Conservation (phyloP, 2,113 vertebrate genomes). For the Leucosticte australis region DNA sequence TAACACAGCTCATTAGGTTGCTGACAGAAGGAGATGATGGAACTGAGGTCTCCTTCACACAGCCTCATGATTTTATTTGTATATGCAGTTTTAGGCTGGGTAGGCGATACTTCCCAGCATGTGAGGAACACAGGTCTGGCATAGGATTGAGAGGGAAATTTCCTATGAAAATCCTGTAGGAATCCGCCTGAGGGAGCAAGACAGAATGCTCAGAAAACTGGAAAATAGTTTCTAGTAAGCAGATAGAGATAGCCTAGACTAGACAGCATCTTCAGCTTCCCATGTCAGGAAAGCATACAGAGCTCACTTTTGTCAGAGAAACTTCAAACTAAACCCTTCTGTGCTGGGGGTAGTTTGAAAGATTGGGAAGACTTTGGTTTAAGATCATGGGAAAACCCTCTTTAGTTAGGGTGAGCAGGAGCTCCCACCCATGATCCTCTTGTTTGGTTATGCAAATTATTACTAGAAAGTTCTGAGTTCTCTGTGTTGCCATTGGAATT, state of each 20-base stretch:
- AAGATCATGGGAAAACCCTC: too few relatives aligned
- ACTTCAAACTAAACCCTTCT: background rate
- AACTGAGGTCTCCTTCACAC: background rate
- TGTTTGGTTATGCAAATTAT: too few relatives aligned
- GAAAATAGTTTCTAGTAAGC: constrained; percentile 23
- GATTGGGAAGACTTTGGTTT: too few relatives aligned
- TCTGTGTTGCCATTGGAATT: too few relatives aligned
- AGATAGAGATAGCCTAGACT: background rate
- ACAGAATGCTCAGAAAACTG: background rate
- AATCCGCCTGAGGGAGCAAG: background rate
- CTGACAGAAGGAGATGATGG: background rate
- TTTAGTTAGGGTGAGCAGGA: too few relatives aligned
- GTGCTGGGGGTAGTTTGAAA: too few relatives aligned
- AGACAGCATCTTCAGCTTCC: constrained; percentile 24
- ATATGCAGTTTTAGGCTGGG: background rate
- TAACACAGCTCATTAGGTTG: constrained; percentile 20
- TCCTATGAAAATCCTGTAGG: background rate
- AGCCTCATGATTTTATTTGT: background rate
- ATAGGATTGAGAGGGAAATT: background rate
- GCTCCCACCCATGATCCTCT: too few relatives aligned
- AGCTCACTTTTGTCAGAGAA: background rate
- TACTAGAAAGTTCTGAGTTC: too few relatives aligned
- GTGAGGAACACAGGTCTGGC: background rate
- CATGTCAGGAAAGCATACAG: background rate
- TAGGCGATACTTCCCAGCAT: background rate